Percentiles rank a stretch among this genome's conserved stretches.
Conservation (phyloP, 2,888 invertebrate genomes). For the Heliconius sara region DNA sequence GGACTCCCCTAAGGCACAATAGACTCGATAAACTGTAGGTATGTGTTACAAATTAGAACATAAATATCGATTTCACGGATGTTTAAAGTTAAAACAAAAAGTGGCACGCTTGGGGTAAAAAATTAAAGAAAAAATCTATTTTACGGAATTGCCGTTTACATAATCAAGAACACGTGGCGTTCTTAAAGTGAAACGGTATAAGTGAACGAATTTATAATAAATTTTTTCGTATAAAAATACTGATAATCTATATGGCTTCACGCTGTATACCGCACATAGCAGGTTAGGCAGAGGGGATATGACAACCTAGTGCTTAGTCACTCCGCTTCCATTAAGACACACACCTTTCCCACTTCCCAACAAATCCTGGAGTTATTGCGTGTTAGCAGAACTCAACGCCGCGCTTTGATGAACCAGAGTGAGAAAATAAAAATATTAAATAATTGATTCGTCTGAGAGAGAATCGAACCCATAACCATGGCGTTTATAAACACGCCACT, state of each 20-base stretch:
- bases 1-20: neutral
- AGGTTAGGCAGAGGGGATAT: neutral
- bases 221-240: no score
- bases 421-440: no score
- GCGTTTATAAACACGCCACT: neutral
- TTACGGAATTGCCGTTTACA: neutral
- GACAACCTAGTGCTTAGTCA: neutral
- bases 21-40: neutral
- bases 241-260: neutral
- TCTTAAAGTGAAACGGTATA: neutral
- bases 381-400: no score
- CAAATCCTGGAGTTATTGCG: no score
- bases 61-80: slow-evolving; percentile 19
- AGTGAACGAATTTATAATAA: neutral
- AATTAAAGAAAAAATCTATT: neutral
- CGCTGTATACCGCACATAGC: neutral
- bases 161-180: neutral
- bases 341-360: neutral
- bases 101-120: slow-evolving; percentile 7
- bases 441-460: neutral
- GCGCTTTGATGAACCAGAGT: no score
- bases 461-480: neutral
- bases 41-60: slow-evolving; percentile 11
- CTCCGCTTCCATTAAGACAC: neutral
- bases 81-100: slow-evolving; percentile 16